Conservation (phyloP, 2,113 vertebrate genomes). For the Panurus biarmicus region DNA sequence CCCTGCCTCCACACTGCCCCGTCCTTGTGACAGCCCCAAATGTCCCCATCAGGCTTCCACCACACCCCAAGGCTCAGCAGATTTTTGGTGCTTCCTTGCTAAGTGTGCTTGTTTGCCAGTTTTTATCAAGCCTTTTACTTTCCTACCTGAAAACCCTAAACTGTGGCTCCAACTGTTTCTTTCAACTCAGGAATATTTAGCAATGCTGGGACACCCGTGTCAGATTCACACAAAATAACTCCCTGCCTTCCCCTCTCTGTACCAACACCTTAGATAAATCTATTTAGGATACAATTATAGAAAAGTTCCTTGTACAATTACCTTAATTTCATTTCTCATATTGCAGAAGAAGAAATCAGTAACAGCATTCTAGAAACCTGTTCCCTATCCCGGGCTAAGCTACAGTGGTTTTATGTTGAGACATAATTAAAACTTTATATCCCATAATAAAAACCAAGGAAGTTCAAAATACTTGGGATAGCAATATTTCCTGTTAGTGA, state of each 20-base stretch:
- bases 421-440: neutral
- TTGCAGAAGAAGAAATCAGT: neutral
- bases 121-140: neutral
- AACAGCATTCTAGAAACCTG: neutral
- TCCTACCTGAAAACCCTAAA: neutral
- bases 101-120: neutral
- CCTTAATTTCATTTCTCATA: neutral
- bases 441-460: neutral
- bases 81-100: neutral
- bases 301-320: neutral
- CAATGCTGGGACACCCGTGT: accelerated
- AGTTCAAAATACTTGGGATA: neutral
- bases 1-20: neutral
- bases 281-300: neutral
- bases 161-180: neutral
- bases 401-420: neutral
- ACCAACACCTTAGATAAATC: neutral
- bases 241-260: neutral
- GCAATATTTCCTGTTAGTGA: neutral
- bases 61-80: neutral
- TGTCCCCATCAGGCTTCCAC: neutral
- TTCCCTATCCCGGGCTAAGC: neutral
- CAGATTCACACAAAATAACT: neutral
- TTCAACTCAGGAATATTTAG: neutral
- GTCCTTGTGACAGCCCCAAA: neutral